Conservation (phyloP, 2,888 invertebrate species). For the Gymnocheta viridis region DNA sequence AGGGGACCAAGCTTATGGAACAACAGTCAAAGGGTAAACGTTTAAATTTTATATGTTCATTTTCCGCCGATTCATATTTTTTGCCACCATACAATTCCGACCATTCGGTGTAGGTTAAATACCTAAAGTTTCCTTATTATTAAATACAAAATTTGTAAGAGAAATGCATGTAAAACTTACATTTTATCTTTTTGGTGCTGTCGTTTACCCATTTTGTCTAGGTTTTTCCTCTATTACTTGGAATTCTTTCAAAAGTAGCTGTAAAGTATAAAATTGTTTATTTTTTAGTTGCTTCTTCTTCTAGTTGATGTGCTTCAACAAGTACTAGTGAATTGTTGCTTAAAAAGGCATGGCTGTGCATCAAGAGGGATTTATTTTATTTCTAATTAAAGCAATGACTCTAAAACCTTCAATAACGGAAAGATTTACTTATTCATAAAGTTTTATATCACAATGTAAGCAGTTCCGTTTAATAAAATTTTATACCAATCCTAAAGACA, state of each 20-base stretch:
- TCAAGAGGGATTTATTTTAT: background rate
- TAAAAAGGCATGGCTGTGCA: background rate
- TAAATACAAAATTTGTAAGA: background rate
- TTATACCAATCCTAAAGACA: no score
- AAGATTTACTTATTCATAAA: no score
- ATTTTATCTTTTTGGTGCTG: constrained; percentile 98
- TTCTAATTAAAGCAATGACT: background rate
- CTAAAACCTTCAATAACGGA: background rate
- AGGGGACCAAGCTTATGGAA: constrained; percentile 94
- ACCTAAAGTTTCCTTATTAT: constrained; percentile 72
- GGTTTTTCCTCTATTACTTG: constrained; percentile 26
- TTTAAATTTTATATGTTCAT: constrained; percentile 91
- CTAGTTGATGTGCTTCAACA: background rate
- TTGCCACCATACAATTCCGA: constrained; percentile 95
- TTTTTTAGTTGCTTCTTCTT: constrained; percentile 52
- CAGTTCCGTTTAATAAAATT: no score
- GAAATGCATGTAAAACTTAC: constrained; percentile 82
- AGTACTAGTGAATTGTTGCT: constrained; percentile 10
- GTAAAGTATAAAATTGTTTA: constrained; percentile 42
- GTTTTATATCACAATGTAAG: no score
- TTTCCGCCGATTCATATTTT: constrained; percentile 86
- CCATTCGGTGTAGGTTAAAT: constrained; percentile 83
- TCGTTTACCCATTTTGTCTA: constrained; percentile 91
- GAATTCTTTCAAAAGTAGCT: background rate
- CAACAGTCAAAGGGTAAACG: constrained; percentile 97